These are phyloP conservation scores for Bombus huntii DNA, from an alignment of 1,140 invertebrate species.

Conservation along the genomic window DNA sequence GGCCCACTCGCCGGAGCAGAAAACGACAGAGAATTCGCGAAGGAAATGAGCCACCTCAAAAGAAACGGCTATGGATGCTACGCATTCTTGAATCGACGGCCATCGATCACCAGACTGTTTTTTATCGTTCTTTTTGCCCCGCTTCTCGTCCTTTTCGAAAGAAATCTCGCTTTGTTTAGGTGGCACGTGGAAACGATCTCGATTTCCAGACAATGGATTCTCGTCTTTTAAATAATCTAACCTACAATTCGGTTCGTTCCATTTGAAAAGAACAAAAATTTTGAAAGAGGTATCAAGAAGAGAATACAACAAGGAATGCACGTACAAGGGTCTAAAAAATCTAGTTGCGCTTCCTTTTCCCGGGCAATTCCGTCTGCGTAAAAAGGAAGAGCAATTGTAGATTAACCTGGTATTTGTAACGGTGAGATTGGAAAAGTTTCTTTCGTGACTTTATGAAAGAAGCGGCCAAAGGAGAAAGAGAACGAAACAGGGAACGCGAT, in stretches of 20 bases:
- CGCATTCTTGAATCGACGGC: conserved; percentile 47
- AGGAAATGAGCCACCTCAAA: conserved; percentile 33
- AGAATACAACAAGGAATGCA: too few relatives aligned
- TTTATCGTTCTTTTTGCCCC: background rate
- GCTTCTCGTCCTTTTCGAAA: background rate
- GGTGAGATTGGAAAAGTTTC: conserved; percentile 61
- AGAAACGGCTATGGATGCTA: conserved; percentile 44
- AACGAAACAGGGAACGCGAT: background rate
- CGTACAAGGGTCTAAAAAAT: background rate
- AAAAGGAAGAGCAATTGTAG: conserved; percentile 39
- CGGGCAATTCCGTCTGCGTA: background rate
- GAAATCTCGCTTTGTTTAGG: background rate
- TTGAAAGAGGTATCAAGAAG: too few relatives aligned
- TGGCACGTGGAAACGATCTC: background rate
- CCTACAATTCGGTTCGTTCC: background rate
- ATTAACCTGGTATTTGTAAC: conserved; percentile 60
- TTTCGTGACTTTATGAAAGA: conserved; percentile 39
- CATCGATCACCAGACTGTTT: conserved; percentile 30
- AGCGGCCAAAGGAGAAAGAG: conserved; percentile 2
- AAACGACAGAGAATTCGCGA: conserved; percentile 49
- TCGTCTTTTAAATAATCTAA: background rate
- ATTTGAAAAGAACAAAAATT: background rate
- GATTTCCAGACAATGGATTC: background rate
- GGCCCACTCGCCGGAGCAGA: conserved; percentile 33
- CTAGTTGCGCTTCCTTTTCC: background rate